Conservation (phyloP, 2,797 vertebrate species). For the Pangasius larnaudii region DNA sequence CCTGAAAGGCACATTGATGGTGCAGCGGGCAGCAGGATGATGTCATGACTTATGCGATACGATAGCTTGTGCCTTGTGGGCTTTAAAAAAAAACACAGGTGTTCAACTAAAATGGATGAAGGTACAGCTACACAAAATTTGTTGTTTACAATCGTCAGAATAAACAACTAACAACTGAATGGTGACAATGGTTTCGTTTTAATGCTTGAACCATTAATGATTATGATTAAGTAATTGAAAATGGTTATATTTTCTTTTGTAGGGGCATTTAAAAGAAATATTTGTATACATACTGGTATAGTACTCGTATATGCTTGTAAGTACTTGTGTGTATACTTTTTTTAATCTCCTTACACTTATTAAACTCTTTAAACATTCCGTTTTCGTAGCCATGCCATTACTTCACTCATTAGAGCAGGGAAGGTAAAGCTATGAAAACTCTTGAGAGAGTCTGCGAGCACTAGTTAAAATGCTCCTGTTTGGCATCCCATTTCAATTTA, state of each 20-base stretch:
- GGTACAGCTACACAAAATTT: background rate
- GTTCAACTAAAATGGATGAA: background rate
- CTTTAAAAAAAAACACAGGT: background rate
- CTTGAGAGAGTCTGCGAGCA: background rate
- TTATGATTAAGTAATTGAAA: too few species aligned
- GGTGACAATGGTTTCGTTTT: background rate
- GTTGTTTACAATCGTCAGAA: background rate
- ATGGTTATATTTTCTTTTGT: too few species aligned
- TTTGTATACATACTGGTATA: too few species aligned
- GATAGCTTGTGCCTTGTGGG: background rate
- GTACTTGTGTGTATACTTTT: too few species aligned
- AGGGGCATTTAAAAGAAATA: too few species aligned
- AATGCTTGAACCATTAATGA: background rate
- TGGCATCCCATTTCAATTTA: background rate
- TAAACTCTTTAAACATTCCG: too few species aligned
- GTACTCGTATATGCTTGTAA: too few species aligned
- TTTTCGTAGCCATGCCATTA: too few species aligned
- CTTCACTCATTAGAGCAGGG: background rate
- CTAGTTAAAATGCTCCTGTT: too few species aligned
- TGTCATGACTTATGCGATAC: slow-evolving; percentile 45
- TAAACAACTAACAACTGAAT: background rate
- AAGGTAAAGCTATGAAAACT: background rate
- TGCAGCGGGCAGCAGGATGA: slow-evolving; percentile 34
- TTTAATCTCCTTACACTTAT: too few species aligned
- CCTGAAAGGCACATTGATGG: slow-evolving; percentile 49